Base-by-base conservation (phyloP, 2,888 invertebrate species). In the Stenoptilia bipunctidactyla region DNA sequence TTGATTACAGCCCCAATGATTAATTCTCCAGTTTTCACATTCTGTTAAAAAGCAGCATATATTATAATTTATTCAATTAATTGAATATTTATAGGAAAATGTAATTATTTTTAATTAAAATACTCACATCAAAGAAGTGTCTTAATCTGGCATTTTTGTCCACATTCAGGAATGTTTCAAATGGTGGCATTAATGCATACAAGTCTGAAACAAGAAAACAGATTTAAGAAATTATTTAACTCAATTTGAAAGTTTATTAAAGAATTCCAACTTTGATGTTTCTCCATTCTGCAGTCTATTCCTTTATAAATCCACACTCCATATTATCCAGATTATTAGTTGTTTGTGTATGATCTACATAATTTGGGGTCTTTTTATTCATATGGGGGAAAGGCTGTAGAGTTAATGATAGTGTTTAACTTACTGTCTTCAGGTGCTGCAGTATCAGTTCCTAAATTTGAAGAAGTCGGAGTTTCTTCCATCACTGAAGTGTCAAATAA, bases 111-210 rank as follows among this genome's bases (percentile, higher is more conserved):
- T n/a, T 20, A 20, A 20, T 5, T 20, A 8, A 10, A 30, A n/a
- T 48, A 75, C 79, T 83, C 83, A 94, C 94, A 86, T 92, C 89
- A 80, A 91, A 90, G 64, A 96, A 93, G 77, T 93, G 91, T 44
- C 91, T 87, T 45, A 91, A 84, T 48, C 93, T 86, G 42, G 90
- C 91, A 13, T 88, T 85, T 56, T 92, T 91, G 53, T 95, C 94
- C 55, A 92, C 89, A 61, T 87, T 90, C 53, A 94, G 86, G 66
- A 93, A 96, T 39, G 89, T 90, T 71, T 96, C 96, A 70, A 93
- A 89, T 0, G 96, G 93, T 45, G 96, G 95, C 87, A 94, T 90
- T 49, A 92, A 86, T 13, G 92, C 93, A 85, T 87, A 93, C 62
- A 89, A 85, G 72, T 92, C 91, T 90, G 77, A 37, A 86, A 85